phyloP scores from a whole-genome alignment of 1,140 invertebrate genomes.

The Araneus ventricosus region DNA sequence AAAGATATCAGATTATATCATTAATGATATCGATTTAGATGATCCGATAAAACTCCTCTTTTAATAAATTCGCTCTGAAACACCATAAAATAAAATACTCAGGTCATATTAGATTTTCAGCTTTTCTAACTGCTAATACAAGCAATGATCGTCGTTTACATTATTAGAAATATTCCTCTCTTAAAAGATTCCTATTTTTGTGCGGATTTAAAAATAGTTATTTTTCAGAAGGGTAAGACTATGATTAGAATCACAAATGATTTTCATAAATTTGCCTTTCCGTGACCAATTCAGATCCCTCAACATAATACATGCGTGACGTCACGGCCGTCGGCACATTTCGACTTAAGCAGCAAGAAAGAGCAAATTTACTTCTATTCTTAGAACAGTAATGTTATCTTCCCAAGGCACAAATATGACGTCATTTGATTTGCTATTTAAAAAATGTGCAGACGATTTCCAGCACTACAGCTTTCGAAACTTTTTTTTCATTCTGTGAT shows the following conservation, averaged over 20 bases:
- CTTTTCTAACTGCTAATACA: too few relatives aligned
- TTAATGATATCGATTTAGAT: too few relatives aligned
- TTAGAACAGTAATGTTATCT: neutral
- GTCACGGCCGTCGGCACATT: neutral
- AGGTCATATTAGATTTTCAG: too few relatives aligned
- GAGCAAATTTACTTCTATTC: neutral
- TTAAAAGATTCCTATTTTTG: neutral
- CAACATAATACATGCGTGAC: neutral
- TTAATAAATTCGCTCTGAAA: too few relatives aligned
- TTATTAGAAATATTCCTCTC: too few relatives aligned
- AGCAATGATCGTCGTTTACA: too few relatives aligned
- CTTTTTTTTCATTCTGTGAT: too few relatives aligned
- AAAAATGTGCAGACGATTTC: neutral
- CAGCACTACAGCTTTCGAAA: too few relatives aligned
- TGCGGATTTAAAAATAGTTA: neutral
- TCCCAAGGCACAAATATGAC: neutral
- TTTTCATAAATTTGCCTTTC: neutral
- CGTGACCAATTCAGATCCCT: neutral
- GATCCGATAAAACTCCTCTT: too few relatives aligned
- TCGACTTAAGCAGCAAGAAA: neutral
- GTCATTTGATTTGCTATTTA: neutral
- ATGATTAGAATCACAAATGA: conserved; percentile 12
- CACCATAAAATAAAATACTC: too few relatives aligned
- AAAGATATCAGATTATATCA: too few relatives aligned
- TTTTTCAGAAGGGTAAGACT: neutral